A percentile compares a stretch with the other conserved stretches of the same genome.
Conservation (phyloP, 2,113 vertebrate species). For the Eolophus roseicapilla region DNA sequence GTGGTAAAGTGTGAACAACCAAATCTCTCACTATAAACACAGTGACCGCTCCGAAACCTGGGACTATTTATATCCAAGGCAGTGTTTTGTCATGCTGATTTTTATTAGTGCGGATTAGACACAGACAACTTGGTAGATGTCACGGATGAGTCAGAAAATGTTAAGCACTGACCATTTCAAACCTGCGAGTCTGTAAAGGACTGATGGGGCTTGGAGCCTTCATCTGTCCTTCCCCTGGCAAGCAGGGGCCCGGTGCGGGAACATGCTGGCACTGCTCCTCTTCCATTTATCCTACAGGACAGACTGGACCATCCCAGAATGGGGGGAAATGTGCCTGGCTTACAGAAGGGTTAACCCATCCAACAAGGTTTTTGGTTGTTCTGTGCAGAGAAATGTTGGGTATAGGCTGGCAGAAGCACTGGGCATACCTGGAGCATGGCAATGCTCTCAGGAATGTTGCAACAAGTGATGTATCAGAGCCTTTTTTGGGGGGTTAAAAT, state of each 20-base stretch:
- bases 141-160: conserved; percentile 30
- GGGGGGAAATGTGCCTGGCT: not conserved
- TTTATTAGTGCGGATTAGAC: conserved; percentile 6
- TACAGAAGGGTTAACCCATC: not conserved
- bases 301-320: not conserved
- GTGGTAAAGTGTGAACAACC: conserved; percentile 50
- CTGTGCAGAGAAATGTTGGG: not conserved
- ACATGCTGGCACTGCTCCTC: not conserved
- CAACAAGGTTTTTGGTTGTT: not conserved
- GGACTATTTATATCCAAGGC: not conserved
- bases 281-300: not conserved
- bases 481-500: not conserved
- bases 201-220: not conserved
- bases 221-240: not conserved
- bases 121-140: not conserved
- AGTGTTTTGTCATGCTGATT: conserved; percentile 60
- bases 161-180: not conserved
- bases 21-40: not conserved
- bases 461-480: fast-evolving
- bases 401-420: not conserved
- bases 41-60: not conserved
- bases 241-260: fast-evolving
- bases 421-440: not conserved
- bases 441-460: not conserved
- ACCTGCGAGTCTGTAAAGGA: not conserved